Conservation (phyloP, 2,113 vertebrate genomes). For the Irena cyanogastra region DNA sequence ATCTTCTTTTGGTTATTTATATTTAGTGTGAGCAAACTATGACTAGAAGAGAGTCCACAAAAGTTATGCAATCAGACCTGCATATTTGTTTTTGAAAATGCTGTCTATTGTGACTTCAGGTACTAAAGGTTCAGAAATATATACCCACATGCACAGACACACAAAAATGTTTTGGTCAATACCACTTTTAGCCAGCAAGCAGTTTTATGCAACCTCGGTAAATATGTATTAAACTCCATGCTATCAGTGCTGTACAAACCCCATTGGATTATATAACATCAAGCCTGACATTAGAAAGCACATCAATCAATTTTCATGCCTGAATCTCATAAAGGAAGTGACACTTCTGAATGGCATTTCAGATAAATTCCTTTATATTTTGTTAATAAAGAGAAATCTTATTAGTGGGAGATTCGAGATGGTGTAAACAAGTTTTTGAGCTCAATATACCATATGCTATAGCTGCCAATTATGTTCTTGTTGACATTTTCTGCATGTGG, state of each 20-base stretch:
- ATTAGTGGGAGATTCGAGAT: constrained; percentile 19
- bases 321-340: neutral
- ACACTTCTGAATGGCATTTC: neutral
- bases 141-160: neutral
- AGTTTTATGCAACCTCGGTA: neutral
- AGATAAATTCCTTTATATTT: neutral
- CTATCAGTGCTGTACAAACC: neutral
- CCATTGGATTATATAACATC: neutral
- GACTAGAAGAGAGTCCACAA: neutral
- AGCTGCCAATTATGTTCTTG: constrained; percentile 34
- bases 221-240: neutral
- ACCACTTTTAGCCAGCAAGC: neutral
- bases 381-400: constrained; percentile 13
- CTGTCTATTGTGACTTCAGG: neutral
- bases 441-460: constrained; percentile 51
- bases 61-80: neutral
- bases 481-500: constrained; percentile 55
- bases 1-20: neutral
- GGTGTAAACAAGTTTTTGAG: constrained; percentile 23
- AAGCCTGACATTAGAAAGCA: neutral
- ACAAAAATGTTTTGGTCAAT: neutral
- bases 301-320: neutral
- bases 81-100: neutral
- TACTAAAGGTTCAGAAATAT: neutral
- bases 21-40: neutral